A percentile compares a stretch with the other conserved stretches of the same genome.
These are phyloP conservation scores for Boloria euphrosyne DNA, from an alignment of 2,888 invertebrate species.

Conservation along the genomic window DNA sequence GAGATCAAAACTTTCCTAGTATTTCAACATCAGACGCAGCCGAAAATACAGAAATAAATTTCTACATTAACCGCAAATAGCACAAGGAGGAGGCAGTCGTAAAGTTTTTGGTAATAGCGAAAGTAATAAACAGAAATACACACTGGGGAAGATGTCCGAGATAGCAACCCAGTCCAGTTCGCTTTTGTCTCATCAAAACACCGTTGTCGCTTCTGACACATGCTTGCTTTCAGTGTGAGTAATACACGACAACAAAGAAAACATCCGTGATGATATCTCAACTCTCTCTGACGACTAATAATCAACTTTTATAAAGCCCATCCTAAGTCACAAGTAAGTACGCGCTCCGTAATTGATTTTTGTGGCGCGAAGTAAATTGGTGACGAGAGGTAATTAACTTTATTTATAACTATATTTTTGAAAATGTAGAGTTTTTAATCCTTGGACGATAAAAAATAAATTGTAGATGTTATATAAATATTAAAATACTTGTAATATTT, in stretches of 20 bases:
- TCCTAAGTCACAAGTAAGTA: background rate
- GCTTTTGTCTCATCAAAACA: slow-evolving; percentile 69
- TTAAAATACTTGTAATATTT: too few relatives aligned
- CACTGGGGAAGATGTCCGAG: slow-evolving; percentile 32
- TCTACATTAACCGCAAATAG: slow-evolving; percentile 28
- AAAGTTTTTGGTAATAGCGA: slow-evolving; percentile 34
- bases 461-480: too few relatives aligned
- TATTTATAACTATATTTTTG: too few relatives aligned
- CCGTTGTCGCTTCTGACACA: slow-evolving; percentile 46
- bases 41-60: slow-evolving; percentile 27
- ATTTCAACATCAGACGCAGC: slow-evolving; percentile 1
- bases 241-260: slow-evolving; percentile 32
- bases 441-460: too few relatives aligned
- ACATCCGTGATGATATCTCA: slow-evolving; percentile 32
- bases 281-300: slow-evolving; percentile 21
- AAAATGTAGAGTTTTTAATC: too few relatives aligned
- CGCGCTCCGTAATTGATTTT: background rate
- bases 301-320: slow-evolving; percentile 11
- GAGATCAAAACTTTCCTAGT: slow-evolving; percentile 17
- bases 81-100: slow-evolving; percentile 24
- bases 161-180: slow-evolving; percentile 55
- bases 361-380: too few relatives aligned
- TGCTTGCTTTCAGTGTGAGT: slow-evolving; percentile 29
- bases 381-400: too few relatives aligned
- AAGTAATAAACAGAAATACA: slow-evolving; percentile 33